Percentiles rank a stretch among this genome's conserved stretches.
Evolutionary conservation across 2,113 vertebrate genomes (phyloP).

Genomic region (Micronycteris hirsuta): DNA sequence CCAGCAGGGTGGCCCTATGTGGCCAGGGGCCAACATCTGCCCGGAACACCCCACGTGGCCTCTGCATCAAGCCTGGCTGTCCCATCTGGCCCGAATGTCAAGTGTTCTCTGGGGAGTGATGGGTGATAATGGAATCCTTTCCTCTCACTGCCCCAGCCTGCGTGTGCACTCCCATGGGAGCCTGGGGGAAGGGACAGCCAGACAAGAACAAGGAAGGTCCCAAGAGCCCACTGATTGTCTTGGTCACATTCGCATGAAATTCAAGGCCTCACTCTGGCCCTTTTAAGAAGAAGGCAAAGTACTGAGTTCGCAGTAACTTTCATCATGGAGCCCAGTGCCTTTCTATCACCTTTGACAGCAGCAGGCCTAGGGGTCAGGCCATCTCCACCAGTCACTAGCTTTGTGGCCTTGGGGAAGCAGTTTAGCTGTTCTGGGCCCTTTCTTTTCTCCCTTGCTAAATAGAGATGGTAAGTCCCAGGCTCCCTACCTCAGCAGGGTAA

Average conservation of each 20-base stretch:
- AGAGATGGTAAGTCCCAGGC: not conserved
- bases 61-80: not conserved
- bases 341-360: rapidly evolving
- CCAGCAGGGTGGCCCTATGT: not conserved
- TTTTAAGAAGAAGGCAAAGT: rapidly evolving
- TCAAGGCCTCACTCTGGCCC: rapidly evolving
- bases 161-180: not conserved
- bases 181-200: rapidly evolving
- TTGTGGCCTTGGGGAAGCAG: not conserved
- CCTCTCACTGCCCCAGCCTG: not conserved
- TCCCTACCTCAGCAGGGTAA: not conserved
- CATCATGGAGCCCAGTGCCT: rapidly evolving
- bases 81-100: not conserved
- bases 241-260: not conserved
- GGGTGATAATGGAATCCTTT: not conserved
- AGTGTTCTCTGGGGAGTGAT: not conserved
- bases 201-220: not conserved
- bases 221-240: not conserved
- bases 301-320: rapidly evolving
- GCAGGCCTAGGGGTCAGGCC: rapidly evolving
- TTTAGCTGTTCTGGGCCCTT: not conserved
- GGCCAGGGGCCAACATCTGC: constrained; percentile 31
- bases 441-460: not conserved
- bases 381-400: rapidly evolving
- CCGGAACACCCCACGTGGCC: not conserved